Conservation (phyloP, 2,113 vertebrate species). For the Oxygymnocypris stewartii region DNA sequence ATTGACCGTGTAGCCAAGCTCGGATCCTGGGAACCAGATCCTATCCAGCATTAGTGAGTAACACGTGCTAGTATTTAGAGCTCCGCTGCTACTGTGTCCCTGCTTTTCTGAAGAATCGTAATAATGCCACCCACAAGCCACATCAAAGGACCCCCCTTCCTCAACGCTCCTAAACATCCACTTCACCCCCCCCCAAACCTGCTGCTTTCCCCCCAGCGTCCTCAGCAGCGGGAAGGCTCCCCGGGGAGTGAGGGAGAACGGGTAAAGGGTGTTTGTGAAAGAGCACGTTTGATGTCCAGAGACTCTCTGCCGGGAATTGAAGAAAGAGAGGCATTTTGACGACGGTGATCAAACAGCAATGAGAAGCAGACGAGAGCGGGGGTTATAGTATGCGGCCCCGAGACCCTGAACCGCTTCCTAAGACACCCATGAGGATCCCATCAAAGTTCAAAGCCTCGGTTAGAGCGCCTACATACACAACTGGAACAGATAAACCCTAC, state of each 20-base stretch:
- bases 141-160: constrained; percentile 57
- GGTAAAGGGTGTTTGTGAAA: constrained; percentile 46
- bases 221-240: constrained; percentile 26
- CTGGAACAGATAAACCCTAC: not conserved
- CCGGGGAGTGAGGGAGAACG: not conserved
- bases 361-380: constrained; percentile 52
- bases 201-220: not conserved
- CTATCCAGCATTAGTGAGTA: not conserved
- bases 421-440: constrained; percentile 46
- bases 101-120: constrained; percentile 58
- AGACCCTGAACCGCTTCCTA: not conserved
- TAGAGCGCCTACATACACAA: not conserved
- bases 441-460: constrained; percentile 40
- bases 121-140: constrained; percentile 50
- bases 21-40: not conserved
- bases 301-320: constrained; percentile 54
- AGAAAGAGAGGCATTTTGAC: constrained; percentile 53
- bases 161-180: constrained; percentile 27
- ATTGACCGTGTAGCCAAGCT: not conserved
- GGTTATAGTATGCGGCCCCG: not conserved
- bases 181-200: constrained; percentile 10
- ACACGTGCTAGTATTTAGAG: constrained; percentile 57
- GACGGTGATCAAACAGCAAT: constrained; percentile 48
- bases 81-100: constrained; percentile 54
- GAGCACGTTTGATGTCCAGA: constrained; percentile 5